phyloP scores from a whole-genome alignment of 92 coral and sea anemone species.

The Palythoa grandiflora region DNA sequence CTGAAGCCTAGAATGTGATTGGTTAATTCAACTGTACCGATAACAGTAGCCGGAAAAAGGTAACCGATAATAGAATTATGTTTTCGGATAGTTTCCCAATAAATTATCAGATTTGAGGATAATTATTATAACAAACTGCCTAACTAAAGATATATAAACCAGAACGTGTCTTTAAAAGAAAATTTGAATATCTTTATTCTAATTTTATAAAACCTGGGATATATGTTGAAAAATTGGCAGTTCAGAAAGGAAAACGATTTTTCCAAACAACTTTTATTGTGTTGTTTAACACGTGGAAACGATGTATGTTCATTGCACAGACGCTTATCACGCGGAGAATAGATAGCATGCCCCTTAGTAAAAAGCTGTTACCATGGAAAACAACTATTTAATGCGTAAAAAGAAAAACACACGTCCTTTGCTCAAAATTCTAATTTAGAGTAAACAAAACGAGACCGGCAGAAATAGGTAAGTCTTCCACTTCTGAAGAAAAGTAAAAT shows the following conservation, averaged over 20 bases:
- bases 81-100: too few species aligned
- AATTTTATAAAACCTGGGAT: too few species aligned
- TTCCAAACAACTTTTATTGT: background rate
- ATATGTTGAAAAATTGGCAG: background rate
- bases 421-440: background rate
- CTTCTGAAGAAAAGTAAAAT: background rate
- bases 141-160: too few species aligned
- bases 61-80: too few species aligned
- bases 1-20: too few species aligned
- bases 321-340: background rate
- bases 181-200: too few species aligned
- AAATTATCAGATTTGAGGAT: too few species aligned
- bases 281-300: background rate
- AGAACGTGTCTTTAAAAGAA: too few species aligned
- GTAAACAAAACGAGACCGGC: background rate
- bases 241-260: background rate
- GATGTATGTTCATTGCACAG: background rate
- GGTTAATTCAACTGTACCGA: too few species aligned
- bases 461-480: background rate
- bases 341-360: slow-evolving; percentile 3
- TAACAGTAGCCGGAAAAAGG: too few species aligned
- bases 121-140: too few species aligned
- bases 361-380: background rate
- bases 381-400: background rate
- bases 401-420: background rate